Base-by-base conservation (phyloP, 2,888 invertebrate genomes). In the Chaetoderma sp. region DNA sequence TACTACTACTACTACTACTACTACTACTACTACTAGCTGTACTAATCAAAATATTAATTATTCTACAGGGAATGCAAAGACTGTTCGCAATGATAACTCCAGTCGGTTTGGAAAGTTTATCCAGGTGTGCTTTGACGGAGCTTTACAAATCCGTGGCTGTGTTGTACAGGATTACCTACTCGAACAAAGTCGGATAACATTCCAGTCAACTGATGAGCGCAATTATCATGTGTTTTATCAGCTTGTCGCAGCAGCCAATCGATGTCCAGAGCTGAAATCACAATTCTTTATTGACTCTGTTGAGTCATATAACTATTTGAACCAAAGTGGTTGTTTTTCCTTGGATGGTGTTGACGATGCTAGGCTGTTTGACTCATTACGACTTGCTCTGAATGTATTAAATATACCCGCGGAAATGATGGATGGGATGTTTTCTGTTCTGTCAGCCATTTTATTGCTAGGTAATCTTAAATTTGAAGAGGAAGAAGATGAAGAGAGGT, bases 181-280 rank as follows among this genome's bases (percentile, higher is more conserved):
- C 75, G 98, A 98, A 86, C 96, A 96, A 86, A 95, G 95, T 0
- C 89, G 97, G 73, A 96, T 98, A 63, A 81, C 80, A 60, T 79
- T 82, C 69, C 95, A 96, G 86, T 93, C 95, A 8, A 92, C 93
- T 0, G 95, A 95, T 1, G 98, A 98, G 87, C 89, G 97, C 62
- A 98, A 97, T 84, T 98, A 96, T 83, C 96, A 98, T 83, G 95
- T 98, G 1, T 98, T 98, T 86, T 98, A 98, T 83, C 97, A 98
- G 87, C 90, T 98, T 77, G 88, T 97, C 4, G 93, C 94, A n/a
- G 97, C 97, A 5, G 81, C 81, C 21, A 68, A 76, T 50, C 72
- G 73, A 0, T 67, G 70, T 27, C 75, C 78, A 1, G 80, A 82
- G 55, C 70, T 82, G 49, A 74, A 72, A 52, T 74, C 78, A 55